A percentile compares a stretch with the other conserved stretches of the same genome.
Evolutionary conservation across 2,797 vertebrate genomes (phyloP).

Genomic region (Labeo calbasu): DNA sequence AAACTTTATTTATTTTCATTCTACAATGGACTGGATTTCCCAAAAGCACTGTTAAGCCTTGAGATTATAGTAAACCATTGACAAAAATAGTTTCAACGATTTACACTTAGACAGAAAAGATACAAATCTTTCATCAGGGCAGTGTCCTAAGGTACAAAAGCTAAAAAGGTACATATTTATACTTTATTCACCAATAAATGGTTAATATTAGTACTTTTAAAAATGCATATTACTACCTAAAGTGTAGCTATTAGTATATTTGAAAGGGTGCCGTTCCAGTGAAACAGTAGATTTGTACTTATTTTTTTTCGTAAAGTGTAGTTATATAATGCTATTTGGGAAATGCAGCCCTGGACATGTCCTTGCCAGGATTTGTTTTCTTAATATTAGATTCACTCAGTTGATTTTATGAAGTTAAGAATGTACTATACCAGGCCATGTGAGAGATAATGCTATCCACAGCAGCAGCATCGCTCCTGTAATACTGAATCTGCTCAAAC

Average conservation of each 20-base stretch:
- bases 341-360: not conserved
- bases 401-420: not conserved
- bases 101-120: not conserved
- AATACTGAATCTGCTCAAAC: slow-evolving; percentile 17
- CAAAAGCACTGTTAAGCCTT: not conserved
- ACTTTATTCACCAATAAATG: not conserved
- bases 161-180: not conserved
- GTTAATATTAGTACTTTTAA: not conserved
- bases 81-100: not conserved
- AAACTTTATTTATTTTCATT: too few species aligned
- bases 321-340: not conserved
- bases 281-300: not conserved
- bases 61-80: not conserved
- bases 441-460: slow-evolving; percentile 74
- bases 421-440: slow-evolving; percentile 77
- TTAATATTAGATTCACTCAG: not conserved
- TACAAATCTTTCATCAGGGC: not conserved
- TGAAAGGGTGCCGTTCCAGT: not conserved
- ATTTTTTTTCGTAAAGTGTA: not conserved
- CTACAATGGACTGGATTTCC: not conserved
- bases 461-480: slow-evolving; percentile 71
- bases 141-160: too few species aligned
- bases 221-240: not conserved
- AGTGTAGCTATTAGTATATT: not conserved
- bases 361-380: not conserved